Evolutionary conservation across 2,797 vertebrate genomes (phyloP), one percentile per base, ranked within the genome.

Genomic region (Tarsius wallacei): DNA sequence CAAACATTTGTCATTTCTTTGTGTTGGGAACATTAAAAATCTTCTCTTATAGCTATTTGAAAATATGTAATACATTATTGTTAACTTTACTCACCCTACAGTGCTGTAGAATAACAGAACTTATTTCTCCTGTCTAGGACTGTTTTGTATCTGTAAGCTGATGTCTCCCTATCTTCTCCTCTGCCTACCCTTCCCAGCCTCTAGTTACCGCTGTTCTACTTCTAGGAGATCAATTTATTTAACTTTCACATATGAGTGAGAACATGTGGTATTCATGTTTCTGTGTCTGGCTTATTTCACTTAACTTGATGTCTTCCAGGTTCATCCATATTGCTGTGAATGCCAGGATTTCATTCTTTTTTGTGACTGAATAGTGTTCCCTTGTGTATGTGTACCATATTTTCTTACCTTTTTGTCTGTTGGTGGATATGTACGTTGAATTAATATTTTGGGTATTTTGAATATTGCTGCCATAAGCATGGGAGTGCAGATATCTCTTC

Each of bases 1-100:
- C 77, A 80, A 57, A 80, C 33, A 78, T 78, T 78, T 78, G 33
- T 78, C n/a, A 55, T 78, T 55, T 57, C 77, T 80, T 80, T 80
- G 21, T 57, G 77, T 36, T 80, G 53, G 55, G 53, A 31, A 80
- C 53, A 57, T 57, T 57, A 21, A 57, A 49, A 57, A 36, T 80
- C 55, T 21, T 80, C 21, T 36, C 53, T 80, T 24, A 13, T 80
- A 57, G 77, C 53, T 80, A 57, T 36, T 36, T 57, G 22, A 80
- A 36, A 80, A 57, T 57, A 57, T 4, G 33, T 21, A 51, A 21
- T 51, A 77, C 19, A 57, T 80, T 57, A 36, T 57, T 57, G 33
- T 55, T 36, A 33, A 80, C n/a, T 42, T 42, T 42, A 42, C 42
- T 42, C 42, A 42, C 42, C 42, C 42, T 42, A 42, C 42, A 42